These are phyloP conservation scores for Adelosebastes latens DNA, from an alignment of 2,797 vertebrate species.

Conservation along the genomic window DNA sequence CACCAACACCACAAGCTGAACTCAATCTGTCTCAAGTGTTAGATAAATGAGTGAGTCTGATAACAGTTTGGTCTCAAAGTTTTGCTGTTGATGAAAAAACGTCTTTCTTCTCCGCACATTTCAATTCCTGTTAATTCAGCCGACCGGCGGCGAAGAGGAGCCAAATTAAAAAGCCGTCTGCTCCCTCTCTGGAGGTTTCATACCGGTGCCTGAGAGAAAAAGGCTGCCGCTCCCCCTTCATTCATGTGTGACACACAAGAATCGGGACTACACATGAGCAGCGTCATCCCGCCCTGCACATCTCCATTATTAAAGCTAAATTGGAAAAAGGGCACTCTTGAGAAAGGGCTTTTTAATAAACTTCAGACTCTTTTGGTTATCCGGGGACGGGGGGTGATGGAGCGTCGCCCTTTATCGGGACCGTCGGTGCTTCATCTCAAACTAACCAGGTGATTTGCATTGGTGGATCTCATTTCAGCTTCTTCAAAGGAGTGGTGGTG, in stretches of 20 bases:
- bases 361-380: slow-evolving; percentile 25
- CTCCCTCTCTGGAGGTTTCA: slow-evolving; percentile 41
- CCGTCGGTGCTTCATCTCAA: slow-evolving; percentile 26
- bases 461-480: slow-evolving; percentile 50
- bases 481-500: slow-evolving; percentile 21
- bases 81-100: slow-evolving; percentile 44
- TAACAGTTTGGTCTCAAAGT: slow-evolving; percentile 33
- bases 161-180: slow-evolving; percentile 56
- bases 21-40: slow-evolving; percentile 16
- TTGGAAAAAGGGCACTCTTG: slow-evolving; percentile 20
- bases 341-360: slow-evolving; percentile 48
- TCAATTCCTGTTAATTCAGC: slow-evolving; percentile 56
- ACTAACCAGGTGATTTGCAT: slow-evolving; percentile 39
- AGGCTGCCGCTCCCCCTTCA: slow-evolving; percentile 7
- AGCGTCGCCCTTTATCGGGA: slow-evolving; percentile 7
- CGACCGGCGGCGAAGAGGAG: slow-evolving; percentile 7
- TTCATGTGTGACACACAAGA: slow-evolving; percentile 12
- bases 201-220: slow-evolving; percentile 24
- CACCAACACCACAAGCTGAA: background rate
- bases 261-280: background rate
- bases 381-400: background rate
- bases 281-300: slow-evolving; percentile 21
- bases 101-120: slow-evolving; percentile 32
- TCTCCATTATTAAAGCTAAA: slow-evolving; percentile 44
- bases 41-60: slow-evolving; percentile 35